Percentiles rank a stretch among this genome's conserved stretches.
phyloP scores from a whole-genome alignment of 2,797 vertebrate genomes.

The Neomorphus geoffroyi region DNA sequence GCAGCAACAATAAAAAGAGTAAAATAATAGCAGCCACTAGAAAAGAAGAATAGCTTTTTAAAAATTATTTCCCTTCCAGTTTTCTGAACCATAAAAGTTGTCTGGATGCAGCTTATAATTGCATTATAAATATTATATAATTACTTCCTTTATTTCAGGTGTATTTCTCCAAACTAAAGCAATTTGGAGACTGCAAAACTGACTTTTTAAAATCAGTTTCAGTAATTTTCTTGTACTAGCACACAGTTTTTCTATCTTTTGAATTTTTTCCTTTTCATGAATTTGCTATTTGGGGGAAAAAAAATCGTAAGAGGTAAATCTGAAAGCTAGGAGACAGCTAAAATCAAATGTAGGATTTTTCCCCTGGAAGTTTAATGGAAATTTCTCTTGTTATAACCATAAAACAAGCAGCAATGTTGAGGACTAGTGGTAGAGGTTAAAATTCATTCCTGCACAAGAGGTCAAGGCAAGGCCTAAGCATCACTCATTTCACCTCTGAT shows the following conservation, averaged over 20 bases:
- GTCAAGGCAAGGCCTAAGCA: background rate
- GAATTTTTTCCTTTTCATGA: background rate
- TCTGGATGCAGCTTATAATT: conserved; percentile 1
- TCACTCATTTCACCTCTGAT: background rate
- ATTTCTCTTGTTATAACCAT: background rate
- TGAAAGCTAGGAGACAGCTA: background rate
- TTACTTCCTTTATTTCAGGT: background rate
- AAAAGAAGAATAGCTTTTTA: conserved; percentile 37
- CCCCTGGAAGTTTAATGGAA: background rate
- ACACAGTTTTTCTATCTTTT: background rate
- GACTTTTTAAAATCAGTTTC: background rate
- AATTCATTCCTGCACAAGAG: background rate
- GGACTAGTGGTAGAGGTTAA: background rate
- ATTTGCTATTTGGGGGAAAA: background rate
- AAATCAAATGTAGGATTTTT: background rate
- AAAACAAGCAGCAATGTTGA: background rate
- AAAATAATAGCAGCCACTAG: conserved; percentile 41
- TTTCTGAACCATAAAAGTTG: conserved; percentile 49
- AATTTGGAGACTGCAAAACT: background rate
- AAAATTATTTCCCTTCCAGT: conserved; percentile 23
- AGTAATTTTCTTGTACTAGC: background rate
- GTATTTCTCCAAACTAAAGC: background rate
- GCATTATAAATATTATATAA: conserved; percentile 21
- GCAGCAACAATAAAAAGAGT: conserved; percentile 25
- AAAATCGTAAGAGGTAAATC: background rate